Percentiles rank a stretch among this genome's conserved stretches.
Conservation (phyloP, 2,113 vertebrate species). For the Tetrax tetrax region DNA sequence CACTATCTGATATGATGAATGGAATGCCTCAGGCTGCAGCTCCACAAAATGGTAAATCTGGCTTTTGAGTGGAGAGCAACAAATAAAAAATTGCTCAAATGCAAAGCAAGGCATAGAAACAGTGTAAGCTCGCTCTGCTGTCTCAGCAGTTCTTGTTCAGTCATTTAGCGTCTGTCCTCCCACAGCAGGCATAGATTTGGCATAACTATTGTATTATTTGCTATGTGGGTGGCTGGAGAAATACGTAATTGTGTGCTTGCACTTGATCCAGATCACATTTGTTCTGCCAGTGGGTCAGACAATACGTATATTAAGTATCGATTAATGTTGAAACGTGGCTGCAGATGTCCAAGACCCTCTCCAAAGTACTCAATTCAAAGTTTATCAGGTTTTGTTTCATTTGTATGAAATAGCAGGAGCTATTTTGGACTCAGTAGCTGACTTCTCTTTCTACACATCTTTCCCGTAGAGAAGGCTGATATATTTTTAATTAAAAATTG, state of each 20-base stretch:
- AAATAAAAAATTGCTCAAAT: neutral
- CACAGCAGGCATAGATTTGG: neutral
- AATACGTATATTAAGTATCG: neutral
- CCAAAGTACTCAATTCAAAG: neutral
- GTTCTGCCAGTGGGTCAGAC: neutral
- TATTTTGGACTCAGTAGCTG: neutral
- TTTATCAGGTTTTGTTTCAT: neutral
- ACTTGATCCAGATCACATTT: slow-evolving; percentile 15
- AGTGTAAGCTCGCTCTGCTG: neutral
- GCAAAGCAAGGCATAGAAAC: neutral
- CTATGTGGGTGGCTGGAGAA: slow-evolving; percentile 10
- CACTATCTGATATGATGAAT: neutral
- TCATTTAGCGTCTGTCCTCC: neutral
- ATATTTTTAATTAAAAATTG: neutral
- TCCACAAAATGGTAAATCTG: neutral
- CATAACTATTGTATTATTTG: neutral
- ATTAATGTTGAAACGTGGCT: neutral
- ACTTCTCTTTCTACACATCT: neutral
- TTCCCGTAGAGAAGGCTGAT: neutral
- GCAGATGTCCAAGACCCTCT: neutral
- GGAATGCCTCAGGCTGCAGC: neutral
- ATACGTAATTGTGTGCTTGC: neutral
- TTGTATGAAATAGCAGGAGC: neutral
- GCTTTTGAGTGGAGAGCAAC: neutral
- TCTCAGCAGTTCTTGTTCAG: slow-evolving; percentile 23